Percentiles rank a stretch among this genome's conserved stretches.
phyloP scores from a whole-genome alignment of 2,888 invertebrate genomes.

The Girardia tigrina region DNA sequence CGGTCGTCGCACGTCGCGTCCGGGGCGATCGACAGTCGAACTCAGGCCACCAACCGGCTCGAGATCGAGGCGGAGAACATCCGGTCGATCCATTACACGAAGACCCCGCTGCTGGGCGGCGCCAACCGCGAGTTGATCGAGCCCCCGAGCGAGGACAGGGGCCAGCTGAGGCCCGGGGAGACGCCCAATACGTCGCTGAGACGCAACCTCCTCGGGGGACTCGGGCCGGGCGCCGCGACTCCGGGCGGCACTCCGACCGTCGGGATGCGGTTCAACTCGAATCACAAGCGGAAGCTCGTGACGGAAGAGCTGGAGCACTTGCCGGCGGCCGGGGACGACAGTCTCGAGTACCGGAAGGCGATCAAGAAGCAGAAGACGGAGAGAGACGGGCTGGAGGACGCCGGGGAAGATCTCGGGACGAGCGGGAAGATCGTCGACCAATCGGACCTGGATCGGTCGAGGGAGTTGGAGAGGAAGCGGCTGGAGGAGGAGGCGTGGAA shows the following conservation, averaged over 20 bases:
- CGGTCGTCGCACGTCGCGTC: neutral
- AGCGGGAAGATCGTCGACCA: slow-evolving; percentile 42
- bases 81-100: slow-evolving; percentile 90
- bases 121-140: slow-evolving; percentile 68
- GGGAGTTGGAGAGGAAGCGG: slow-evolving; percentile 38
- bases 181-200: neutral
- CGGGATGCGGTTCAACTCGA: neutral
- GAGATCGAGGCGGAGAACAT: slow-evolving; percentile 92
- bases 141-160: neutral
- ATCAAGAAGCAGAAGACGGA: slow-evolving; percentile 97
- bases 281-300: neutral
- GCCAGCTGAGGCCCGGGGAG: neutral
- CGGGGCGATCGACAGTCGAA: slow-evolving; percentile 32
- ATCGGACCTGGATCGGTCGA: slow-evolving; percentile 59
- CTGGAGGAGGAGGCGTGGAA: slow-evolving; percentile 31
- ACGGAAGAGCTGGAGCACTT: neutral
- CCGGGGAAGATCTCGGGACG: slow-evolving; percentile 82
- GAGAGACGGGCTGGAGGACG: slow-evolving; percentile 91
- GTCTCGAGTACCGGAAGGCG: slow-evolving; percentile 46
- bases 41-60: slow-evolving; percentile 7
- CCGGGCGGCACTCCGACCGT: neutral
- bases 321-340: slow-evolving; percentile 59
- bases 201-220: neutral
- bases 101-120: slow-evolving; percentile 88
- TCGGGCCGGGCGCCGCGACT: neutral